Evolutionary conservation across 2,888 invertebrate species (phyloP), one percentile per base, ranked within the genome.

Genomic region (Thymelicus sylvestris): DNA sequence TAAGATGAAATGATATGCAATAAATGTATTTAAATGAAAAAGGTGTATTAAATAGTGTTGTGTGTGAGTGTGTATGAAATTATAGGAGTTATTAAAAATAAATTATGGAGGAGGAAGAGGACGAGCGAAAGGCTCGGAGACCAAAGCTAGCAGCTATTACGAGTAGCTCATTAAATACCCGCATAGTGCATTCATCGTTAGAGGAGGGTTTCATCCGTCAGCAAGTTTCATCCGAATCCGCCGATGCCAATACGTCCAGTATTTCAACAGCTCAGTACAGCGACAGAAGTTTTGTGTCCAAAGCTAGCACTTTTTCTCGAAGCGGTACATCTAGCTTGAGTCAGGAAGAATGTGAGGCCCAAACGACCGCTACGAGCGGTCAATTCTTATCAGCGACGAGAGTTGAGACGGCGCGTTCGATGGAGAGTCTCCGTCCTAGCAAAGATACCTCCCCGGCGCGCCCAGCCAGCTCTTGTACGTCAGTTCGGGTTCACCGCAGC

Each of bases 311-410:
- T 50, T 93, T 93, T 75, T 95, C 93, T 7, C 89, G 95, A 41
- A 95, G 95, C 72, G 94, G 95, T 10, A 95, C 95, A 71, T 96
- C 96, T 0, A 96, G 96, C 80, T 96, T 96, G 41, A 96, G 96
- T 73, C 96, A 96, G 82, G 96, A 96, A 82, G 96, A 96, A 78
- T 95, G 95, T 48, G 95, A 96, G 78, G 95, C 95, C 76, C 92
- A 90, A 72, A 89, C 86, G 19, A 88, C 89, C 5, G 83, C 89
- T 69, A 88, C 94, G 48, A 89, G 90, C 74, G 94, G 94, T 19
- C 95, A 95, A 75, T 95, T 94, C 79, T 83, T 95, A 72, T 93
- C 91, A 8, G 94, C 95, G 0, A 88, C 92, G 24, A 87, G 95
- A 73, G 95, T 94, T 7, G 95, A 95, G 83, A 94, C 95, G 0